Percentiles rank a stretch among this genome's conserved stretches.
phyloP scores from a whole-genome alignment of 2,797 vertebrate genomes.

The Onychomys arenicola region DNA sequence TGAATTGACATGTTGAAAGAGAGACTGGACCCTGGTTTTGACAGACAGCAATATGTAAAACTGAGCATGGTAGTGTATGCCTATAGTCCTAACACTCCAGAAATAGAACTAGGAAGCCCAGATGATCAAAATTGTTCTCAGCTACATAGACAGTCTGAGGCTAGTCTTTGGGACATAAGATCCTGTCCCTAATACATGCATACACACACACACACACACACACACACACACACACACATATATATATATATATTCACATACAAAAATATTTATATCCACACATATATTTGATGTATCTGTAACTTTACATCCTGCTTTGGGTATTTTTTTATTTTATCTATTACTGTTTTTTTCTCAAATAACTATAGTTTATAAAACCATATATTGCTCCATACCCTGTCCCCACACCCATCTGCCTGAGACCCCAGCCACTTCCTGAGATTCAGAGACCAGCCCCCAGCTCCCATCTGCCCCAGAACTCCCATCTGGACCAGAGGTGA shows the following conservation, averaged over 20 bases:
- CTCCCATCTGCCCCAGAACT: too few species aligned
- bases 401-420: too few species aligned
- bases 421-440: too few species aligned
- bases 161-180: not conserved
- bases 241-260: too few species aligned
- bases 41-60: not conserved
- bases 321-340: not conserved
- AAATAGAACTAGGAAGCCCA: not conserved
- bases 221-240: too few species aligned
- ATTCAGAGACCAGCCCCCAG: too few species aligned
- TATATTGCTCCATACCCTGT: too few species aligned
- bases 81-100: not conserved
- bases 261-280: too few species aligned
- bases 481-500: too few species aligned
- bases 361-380: not conserved
- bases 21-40: not conserved
- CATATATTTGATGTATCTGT: too few species aligned
- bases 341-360: not conserved
- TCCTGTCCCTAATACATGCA: not conserved
- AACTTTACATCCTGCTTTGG: too few species aligned
- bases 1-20: not conserved
- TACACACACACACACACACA: too few species aligned
- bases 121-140: not conserved
- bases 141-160: not conserved
- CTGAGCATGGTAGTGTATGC: not conserved